These are phyloP conservation scores for Leucophenga varia DNA, from an alignment of 1,140 invertebrate species.

Conservation along the genomic window DNA sequence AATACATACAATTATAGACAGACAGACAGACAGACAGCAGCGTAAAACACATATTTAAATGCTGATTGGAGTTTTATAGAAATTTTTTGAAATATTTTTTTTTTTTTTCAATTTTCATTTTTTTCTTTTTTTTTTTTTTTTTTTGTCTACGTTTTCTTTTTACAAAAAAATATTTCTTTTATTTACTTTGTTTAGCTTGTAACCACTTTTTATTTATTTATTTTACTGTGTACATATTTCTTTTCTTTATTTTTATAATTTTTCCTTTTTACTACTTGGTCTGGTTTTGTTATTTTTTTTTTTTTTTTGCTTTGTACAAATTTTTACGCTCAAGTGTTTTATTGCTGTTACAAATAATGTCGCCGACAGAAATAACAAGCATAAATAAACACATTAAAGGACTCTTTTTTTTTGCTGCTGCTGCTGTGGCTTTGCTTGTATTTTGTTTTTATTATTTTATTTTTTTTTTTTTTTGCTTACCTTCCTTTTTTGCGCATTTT, in stretches of 20 bases:
- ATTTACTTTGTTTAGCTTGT: neutral
- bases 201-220: no score
- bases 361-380: no score
- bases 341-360: neutral
- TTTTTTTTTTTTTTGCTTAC: conserved; percentile 11
- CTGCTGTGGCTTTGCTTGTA: conserved; percentile 10
- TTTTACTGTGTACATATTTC: no score
- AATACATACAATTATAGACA: conserved; percentile 12
- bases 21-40: conserved; percentile 2
- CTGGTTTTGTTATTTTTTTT: neutral
- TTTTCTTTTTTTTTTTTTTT: neutral
- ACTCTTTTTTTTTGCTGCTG: conserved; percentile 19
- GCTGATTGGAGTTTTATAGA: conserved; percentile 54
- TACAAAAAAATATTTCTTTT: neutral
- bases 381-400: conserved; percentile 13
- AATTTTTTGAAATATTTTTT: conserved; percentile 7
- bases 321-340: neutral
- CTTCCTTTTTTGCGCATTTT: neutral
- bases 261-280: no score
- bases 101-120: neutral
- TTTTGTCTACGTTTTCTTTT: no score
- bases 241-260: neutral
- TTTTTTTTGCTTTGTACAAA: neutral
- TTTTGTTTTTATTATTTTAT: conserved; percentile 1
- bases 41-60: conserved; percentile 29